Evolutionary conservation across 1,140 invertebrate species (phyloP).

Genomic region (Popillia japonica): DNA sequence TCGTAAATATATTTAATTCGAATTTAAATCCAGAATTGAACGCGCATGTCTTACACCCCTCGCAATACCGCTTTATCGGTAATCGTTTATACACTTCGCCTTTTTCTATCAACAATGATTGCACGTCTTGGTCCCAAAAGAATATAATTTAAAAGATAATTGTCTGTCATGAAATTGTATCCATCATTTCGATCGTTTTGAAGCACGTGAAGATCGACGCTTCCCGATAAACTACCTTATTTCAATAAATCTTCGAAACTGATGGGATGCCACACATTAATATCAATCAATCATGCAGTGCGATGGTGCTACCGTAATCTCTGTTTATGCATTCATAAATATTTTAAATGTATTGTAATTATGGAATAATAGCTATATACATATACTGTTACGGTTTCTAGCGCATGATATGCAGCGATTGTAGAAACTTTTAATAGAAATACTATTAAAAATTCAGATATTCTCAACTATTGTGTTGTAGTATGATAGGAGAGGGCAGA

Average conservation of each 20-base stretch:
- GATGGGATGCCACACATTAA: constrained; percentile 22
- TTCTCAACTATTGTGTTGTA: too few relatives aligned
- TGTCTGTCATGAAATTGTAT: neutral
- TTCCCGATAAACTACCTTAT: constrained; percentile 20
- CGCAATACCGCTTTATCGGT: neutral
- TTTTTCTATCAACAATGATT: neutral
- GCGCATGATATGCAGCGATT: too few relatives aligned
- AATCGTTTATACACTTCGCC: neutral
- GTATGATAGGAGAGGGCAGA: too few relatives aligned
- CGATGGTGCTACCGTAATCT: constrained; percentile 1
- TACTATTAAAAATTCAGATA: too few relatives aligned
- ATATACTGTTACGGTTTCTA: too few relatives aligned
- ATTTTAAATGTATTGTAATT: neutral
- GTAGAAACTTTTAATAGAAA: too few relatives aligned
- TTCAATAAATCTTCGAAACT: constrained; percentile 36
- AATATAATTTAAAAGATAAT: constrained; percentile 26
- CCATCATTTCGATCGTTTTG: neutral
- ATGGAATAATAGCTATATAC: neutral
- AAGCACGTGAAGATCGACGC: neutral
- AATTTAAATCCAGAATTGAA: too few relatives aligned
- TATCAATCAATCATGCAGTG: constrained; percentile 38
- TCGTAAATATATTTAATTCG: too few relatives aligned
- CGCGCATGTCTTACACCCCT: too few relatives aligned
- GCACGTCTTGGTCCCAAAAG: neutral
- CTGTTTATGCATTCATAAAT: constrained; percentile 32